These are phyloP conservation scores for Pocillopora verrucosa DNA, from an alignment of 64 coral and sea anemone genomes.

Conservation along the genomic window DNA sequence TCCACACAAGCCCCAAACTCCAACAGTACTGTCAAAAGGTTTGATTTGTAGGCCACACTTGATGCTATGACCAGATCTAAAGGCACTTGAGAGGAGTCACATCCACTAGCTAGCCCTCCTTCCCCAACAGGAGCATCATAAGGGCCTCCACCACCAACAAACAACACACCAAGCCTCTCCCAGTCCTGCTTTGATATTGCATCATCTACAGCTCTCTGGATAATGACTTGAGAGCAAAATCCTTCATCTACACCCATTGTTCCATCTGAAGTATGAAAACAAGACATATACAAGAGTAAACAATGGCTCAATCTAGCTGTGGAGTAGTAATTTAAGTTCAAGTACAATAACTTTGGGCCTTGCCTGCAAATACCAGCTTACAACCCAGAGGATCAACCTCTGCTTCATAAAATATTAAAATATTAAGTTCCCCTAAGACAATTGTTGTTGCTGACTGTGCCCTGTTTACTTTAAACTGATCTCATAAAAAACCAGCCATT, in stretches of 20 bases:
- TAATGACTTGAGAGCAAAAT: constrained; percentile 14
- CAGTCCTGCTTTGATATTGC: constrained; percentile 33
- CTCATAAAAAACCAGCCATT: too few species aligned
- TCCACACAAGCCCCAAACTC: constrained; percentile 63
- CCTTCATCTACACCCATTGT: constrained; percentile 15
- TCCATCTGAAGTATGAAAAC: constrained; percentile 17
- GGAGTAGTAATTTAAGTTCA: not conserved
- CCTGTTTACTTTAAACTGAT: too few species aligned
- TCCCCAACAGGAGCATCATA: not conserved
- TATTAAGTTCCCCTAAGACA: too few species aligned
- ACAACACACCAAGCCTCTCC: constrained; percentile 36
- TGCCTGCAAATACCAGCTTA: too few species aligned
- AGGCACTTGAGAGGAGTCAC: constrained; percentile 46
- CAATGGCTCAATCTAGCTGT: not conserved
- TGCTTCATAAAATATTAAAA: too few species aligned
- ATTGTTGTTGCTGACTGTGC: too few species aligned
- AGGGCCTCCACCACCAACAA: constrained; percentile 55
- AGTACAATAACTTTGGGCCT: too few species aligned
- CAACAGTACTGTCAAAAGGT: constrained; percentile 33
- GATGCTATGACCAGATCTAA: constrained; percentile 55
- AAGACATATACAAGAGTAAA: not conserved
- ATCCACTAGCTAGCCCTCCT: constrained; percentile 58
- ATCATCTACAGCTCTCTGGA: constrained; percentile 44
- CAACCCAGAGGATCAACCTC: too few species aligned
- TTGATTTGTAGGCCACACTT: constrained; percentile 1